Evolutionary conservation across 2,113 vertebrate species (phyloP).

Genomic region (Corvus moneduloides): DNA sequence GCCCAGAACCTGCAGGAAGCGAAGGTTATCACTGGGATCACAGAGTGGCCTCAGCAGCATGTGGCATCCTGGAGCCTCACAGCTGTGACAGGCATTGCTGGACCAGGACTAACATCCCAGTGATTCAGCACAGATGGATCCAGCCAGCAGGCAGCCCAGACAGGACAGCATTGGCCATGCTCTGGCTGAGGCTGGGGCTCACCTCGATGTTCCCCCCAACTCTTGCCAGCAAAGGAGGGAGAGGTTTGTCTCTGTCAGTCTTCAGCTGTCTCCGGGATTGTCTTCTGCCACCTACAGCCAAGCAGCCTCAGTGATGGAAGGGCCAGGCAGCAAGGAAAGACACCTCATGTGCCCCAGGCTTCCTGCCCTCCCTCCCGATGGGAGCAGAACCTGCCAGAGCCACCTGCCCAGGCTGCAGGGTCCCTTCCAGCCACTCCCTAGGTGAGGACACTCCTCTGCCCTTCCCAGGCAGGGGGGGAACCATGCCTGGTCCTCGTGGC

Average conservation of each 20-base stretch:
- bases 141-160: rapidly evolving
- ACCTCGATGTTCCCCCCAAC: slow-evolving; percentile 98
- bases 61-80: rapidly evolving
- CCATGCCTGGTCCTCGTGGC: neutral
- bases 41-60: rapidly evolving
- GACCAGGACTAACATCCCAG: neutral
- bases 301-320: neutral
- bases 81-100: neutral
- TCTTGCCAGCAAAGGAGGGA: slow-evolving; percentile 92
- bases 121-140: rapidly evolving
- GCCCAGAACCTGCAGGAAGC: slow-evolving; percentile 84
- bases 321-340: neutral
- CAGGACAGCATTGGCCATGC: rapidly evolving
- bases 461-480: neutral
- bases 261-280: slow-evolving; percentile 95
- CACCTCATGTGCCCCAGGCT: neutral
- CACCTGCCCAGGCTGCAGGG: neutral
- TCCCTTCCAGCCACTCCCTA: neutral
- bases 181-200: neutral
- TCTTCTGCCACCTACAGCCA: slow-evolving; percentile 84
- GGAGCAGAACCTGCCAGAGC: neutral
- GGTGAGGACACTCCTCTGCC: neutral
- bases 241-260: slow-evolving; percentile 92
- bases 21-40: rapidly evolving
- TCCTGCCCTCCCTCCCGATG: rapidly evolving